Base-by-base conservation (phyloP, 1,140 invertebrate genomes). In the Pteromalus puparum region DNA sequence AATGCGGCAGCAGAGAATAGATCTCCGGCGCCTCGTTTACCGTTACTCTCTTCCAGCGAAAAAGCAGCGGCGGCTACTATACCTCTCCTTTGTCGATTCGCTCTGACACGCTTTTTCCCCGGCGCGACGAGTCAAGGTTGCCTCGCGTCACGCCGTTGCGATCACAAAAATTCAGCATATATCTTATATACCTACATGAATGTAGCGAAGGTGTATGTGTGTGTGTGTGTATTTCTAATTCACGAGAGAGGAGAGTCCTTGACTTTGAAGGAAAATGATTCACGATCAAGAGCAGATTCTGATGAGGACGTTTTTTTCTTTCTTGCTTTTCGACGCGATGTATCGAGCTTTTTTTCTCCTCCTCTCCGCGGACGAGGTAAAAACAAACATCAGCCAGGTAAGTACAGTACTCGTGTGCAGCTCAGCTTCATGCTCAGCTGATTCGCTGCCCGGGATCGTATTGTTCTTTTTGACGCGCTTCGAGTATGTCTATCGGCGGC, bases 221-320 rank as follows among this genome's bases (percentile, higher is more conserved):
- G 21, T 74, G 0, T 38, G 18, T 74, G 15, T 42, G 30, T 13
- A 26, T 18, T 4, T 74, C 5, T 38, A 38, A 18, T 18, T 1
- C 3, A 53, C 70, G 70, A 28, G 30, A 30, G 70, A n/a, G 15
- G 24, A 78, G 10, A 34, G 30, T 30, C 82, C 82, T 84, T 84
- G 82, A 84, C 82, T 74, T 79, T 84, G 68, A 26, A 61, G 82
- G 68, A 38, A 67, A 79, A 42, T 74, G 68, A 84, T 84, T 84
- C 82, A 84, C 68, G 76, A 79, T 84, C 76, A 84, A 84, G 76
- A 84, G 68, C 68, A 67, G 30, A n/a, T n/a, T n/a, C n/a, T n/a
- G 9, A 72, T 9, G 34, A 77, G 75, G 65, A 78, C 74, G 28
- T 53, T 48, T 77, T 74, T 67, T 76, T 15, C n/a, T 84, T 82